Evolutionary conservation across 2,797 vertebrate species (phyloP).

Genomic region (Sparus aurata): DNA sequence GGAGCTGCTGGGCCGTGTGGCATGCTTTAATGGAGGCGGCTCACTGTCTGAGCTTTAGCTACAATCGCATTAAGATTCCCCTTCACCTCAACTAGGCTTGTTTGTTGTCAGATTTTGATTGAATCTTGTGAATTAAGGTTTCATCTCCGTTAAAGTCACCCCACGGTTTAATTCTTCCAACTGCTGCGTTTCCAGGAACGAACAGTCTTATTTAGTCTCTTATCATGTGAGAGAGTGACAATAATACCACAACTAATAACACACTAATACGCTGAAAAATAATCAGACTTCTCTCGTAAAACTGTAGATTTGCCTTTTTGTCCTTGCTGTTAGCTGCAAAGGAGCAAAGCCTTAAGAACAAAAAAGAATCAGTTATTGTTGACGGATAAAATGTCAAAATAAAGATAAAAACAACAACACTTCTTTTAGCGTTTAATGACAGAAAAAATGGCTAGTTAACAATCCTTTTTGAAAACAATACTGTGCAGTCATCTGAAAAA

Average conservation of each 20-base stretch:
- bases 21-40: slow-evolving; percentile 87
- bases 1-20: slow-evolving; percentile 85
- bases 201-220: slow-evolving; percentile 68
- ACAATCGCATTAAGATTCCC: slow-evolving; percentile 88
- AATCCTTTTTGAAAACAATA: slow-evolving; percentile 38
- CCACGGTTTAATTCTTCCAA: slow-evolving; percentile 63
- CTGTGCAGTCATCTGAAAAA: neutral
- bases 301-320: slow-evolving; percentile 39
- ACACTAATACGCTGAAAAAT: slow-evolving; percentile 36
- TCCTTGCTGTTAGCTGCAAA: slow-evolving; percentile 34
- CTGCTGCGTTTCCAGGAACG: slow-evolving; percentile 49
- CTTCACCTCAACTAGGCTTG: slow-evolving; percentile 81
- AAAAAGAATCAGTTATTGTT: slow-evolving; percentile 26
- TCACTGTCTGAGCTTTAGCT: slow-evolving; percentile 88
- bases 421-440: slow-evolving; percentile 19
- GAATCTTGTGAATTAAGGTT: slow-evolving; percentile 81
- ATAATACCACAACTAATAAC: slow-evolving; percentile 47
- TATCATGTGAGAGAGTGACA: slow-evolving; percentile 52
- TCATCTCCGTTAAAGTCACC: slow-evolving; percentile 67
- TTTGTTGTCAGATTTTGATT: slow-evolving; percentile 83
- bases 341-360: slow-evolving; percentile 23
- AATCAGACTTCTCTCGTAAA: slow-evolving; percentile 45
- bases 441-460: slow-evolving; percentile 16
- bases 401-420: slow-evolving; percentile 14
- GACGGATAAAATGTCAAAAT: slow-evolving; percentile 37